A percentile compares a stretch with the other conserved stretches of the same genome.
These are phyloP conservation scores for Doryteuthis pealeii DNA, from an alignment of 1,140 invertebrate species.

Conservation along the genomic window DNA sequence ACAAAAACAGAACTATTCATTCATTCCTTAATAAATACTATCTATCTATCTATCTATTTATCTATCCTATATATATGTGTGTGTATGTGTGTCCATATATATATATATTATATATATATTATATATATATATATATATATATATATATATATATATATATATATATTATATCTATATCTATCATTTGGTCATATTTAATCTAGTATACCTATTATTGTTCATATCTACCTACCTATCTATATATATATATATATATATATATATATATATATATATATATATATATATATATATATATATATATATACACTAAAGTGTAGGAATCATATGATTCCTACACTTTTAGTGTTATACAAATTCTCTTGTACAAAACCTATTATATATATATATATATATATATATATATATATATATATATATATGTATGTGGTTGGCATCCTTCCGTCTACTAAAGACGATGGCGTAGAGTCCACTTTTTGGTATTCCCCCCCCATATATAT, in stretches of 20 bases:
- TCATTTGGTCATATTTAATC: not conserved
- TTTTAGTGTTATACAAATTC: too few relatives aligned
- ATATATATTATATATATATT: not conserved
- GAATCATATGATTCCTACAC: too few relatives aligned
- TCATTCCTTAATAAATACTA: too few relatives aligned
- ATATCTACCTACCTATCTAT: not conserved
- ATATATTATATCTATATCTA: not conserved
- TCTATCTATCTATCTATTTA: slow-evolving; percentile 1
- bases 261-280: slow-evolving; percentile 8
- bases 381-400: slow-evolving; percentile 11
- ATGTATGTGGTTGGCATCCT: not conserved
- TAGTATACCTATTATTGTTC: not conserved
- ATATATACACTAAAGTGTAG: too few relatives aligned
- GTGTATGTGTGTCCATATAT: not conserved
- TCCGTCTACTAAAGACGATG: too few relatives aligned
- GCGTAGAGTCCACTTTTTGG: too few relatives aligned
- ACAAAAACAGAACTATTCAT: too few relatives aligned
- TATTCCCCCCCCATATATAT: too few relatives aligned
- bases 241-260: slow-evolving; percentile 7
- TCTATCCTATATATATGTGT: not conserved
- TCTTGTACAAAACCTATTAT: too few relatives aligned
- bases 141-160: not conserved
- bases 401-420: slow-evolving; percentile 7
- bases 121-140: not conserved
- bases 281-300: slow-evolving; percentile 7